These are phyloP conservation scores for Melieria picta DNA, from an alignment of 2,888 invertebrate species.

Conservation along the genomic window DNA sequence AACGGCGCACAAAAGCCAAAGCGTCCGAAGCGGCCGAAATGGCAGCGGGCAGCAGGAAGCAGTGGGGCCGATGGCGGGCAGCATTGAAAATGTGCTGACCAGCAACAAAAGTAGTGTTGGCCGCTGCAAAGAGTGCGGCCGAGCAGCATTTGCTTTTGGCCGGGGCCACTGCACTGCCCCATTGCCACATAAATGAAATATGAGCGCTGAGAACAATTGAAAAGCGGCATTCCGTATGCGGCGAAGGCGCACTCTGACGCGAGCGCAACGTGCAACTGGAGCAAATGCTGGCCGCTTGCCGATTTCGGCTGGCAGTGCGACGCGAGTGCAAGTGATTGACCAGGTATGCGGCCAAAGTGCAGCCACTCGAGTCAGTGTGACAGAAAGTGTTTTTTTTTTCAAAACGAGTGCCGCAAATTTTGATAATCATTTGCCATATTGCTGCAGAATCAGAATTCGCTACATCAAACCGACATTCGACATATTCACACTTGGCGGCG, in stretches of 20 bases:
- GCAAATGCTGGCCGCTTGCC: too few relatives aligned
- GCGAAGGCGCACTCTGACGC: neutral
- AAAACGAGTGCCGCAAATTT: neutral
- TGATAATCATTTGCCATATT: too few relatives aligned
- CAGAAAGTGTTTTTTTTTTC: neutral
- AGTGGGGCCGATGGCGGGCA: too few relatives aligned
- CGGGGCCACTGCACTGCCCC: slow-evolving; percentile 15
- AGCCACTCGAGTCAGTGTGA: neutral
- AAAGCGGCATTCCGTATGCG: slow-evolving; percentile 7
- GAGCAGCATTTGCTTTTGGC: neutral
- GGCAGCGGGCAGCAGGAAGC: neutral
- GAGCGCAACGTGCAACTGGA: too few relatives aligned
- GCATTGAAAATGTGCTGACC: too few relatives aligned
- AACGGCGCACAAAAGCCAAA: slow-evolving; percentile 6
- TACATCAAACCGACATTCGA: too few relatives aligned
- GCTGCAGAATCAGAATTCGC: too few relatives aligned
- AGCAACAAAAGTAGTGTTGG: too few relatives aligned
- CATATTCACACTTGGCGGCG: too few relatives aligned
- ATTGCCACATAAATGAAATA: slow-evolving; percentile 48
- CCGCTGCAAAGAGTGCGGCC: too few relatives aligned
- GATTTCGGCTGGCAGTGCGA: neutral
- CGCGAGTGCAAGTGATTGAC: neutral
- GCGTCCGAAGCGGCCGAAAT: neutral
- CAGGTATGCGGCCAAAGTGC: neutral
- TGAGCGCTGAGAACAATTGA: slow-evolving; percentile 48